Evolutionary conservation across 2,888 invertebrate species (phyloP).

Genomic region (Anorthoa munda): DNA sequence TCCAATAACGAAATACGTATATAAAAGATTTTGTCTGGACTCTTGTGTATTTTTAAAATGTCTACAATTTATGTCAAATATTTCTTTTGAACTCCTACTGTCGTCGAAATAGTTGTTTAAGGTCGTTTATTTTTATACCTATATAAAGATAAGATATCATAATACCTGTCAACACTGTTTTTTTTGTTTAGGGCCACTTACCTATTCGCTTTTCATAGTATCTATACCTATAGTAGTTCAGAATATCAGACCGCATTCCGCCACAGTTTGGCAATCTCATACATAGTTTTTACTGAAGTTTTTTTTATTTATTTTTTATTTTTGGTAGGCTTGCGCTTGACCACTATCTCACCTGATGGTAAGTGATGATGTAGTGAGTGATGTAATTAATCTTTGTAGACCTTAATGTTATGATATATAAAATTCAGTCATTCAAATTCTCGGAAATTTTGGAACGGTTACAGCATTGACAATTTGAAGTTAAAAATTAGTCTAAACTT

Average conservation of each 20-base stretch:
- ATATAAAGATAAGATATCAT: background rate
- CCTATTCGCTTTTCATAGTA: no score
- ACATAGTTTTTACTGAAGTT: no score
- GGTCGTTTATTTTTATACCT: conserved; percentile 38
- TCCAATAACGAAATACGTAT: conserved; percentile 73
- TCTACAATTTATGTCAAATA: conserved; percentile 38
- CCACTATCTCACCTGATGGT: no score
- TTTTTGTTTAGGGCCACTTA: background rate
- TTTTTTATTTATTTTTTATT: no score
- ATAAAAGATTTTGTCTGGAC: conserved; percentile 49
- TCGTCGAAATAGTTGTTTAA: conserved; percentile 32
- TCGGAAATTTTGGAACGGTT: background rate
- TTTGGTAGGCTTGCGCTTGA: no score
- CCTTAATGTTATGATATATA: background rate
- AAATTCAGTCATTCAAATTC: background rate
- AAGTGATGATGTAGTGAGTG: no score
- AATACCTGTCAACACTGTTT: conserved; percentile 1
- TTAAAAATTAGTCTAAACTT: no score
- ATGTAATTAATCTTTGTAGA: background rate
- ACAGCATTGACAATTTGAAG: no score
- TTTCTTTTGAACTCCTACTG: conserved; percentile 47
- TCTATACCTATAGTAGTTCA: no score
- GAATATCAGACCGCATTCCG: no score
- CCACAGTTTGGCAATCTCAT: no score
- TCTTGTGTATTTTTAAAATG: conserved; percentile 59